Evolutionary conservation across 1,140 invertebrate species (phyloP), one percentile per base, ranked within the genome.

Genomic region (Drosophila ohnishii): DNA sequence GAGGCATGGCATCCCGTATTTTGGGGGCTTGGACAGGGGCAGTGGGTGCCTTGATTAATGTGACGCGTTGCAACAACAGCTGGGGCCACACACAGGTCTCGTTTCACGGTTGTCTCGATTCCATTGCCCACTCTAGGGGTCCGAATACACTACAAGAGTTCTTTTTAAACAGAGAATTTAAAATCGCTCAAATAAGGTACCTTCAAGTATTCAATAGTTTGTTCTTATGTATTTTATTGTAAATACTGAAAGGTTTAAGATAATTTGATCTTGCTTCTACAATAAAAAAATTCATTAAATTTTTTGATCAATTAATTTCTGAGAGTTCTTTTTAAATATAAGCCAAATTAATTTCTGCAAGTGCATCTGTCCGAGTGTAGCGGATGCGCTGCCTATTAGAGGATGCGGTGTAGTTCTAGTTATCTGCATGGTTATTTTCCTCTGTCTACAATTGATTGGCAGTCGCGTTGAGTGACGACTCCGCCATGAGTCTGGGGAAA

Each of bases 1-100:
- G 30, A 28, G 44, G 55, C 30, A 6, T 5, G 42, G 22, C 35
- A 51, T 45, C 37, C 62, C 32, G 28, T 39, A 47, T 69, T 50
- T 40, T 42, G 34, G 63, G 73, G 42, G 71, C 55, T 34, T 14
- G 60, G 47, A 47, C 55, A 56, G 77, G 69, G 73, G 56, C 72
- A 47, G 22, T 56, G 56, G 75, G 64, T 51, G 75, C 83, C 82
- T 87, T 86, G 82, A 86, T 86, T 83, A 86, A 86, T 86, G 82
- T 87, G 83, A 79, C 71, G 75, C 82, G 48, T 62, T 75, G 81
- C 78, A 74, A 58, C 51, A 72, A 51, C 58, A 81, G 58, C 70
- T 55, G 71, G 77, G 58, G 44, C 40, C 53, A 69, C 67, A 71
- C 51, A 58, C 11, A n/a, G 67, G 61, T 75, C 73, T 57, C 45